Base-by-base conservation (phyloP, 2,888 invertebrate species). In the Spodoptera littoralis region DNA sequence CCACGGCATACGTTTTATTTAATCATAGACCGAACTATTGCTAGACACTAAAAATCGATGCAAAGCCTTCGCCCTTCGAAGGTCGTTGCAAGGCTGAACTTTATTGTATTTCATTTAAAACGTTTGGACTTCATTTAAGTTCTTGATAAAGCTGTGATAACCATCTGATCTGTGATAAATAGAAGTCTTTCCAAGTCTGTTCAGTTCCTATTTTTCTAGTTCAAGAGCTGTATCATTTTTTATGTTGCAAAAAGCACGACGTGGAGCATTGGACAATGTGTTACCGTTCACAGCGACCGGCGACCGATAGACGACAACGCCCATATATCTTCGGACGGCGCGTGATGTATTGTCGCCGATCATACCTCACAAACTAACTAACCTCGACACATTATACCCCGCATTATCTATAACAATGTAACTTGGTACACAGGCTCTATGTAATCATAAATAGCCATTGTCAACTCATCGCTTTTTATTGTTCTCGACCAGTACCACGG, bases 291-390 rank as follows among this genome's bases (percentile, higher is more conserved):
- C 78, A 79, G 81, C 84, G 83, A 77, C 80, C 80, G 85, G 79
- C 84, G 82, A 78, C 81, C 82, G 86, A 88, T 89, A 84, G 85
- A 82, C 84, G 81, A 87, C 86, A 85, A 80, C 81, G 81, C 77
- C 84, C 87, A 87, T 90, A 88, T 88, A 91, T 91, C 89, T 89
- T 82, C 72, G 80, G 81, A 84, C 84, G 83, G 77, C 79, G 75
- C 83, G 87, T 90, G 90, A 90, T 88, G 84, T 88, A 90, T 88
- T 77, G 79, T 84, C 80, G 69, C 76, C 84, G 82, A 89, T 90
- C 88, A 85, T 84, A 86, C 82, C 83, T 81, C 80, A 82, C 84
- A 83, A 84, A 84, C 85, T 82, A 83, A 85, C 81, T 82, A 81
- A 63, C 79, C 76, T 80, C 69, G 77, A 59, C 55, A 51, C 64